A percentile compares a stretch with the other conserved stretches of the same genome.
These are phyloP conservation scores for Psix sp. DNA, from an alignment of 1,140 invertebrate species.

Conservation along the genomic window DNA sequence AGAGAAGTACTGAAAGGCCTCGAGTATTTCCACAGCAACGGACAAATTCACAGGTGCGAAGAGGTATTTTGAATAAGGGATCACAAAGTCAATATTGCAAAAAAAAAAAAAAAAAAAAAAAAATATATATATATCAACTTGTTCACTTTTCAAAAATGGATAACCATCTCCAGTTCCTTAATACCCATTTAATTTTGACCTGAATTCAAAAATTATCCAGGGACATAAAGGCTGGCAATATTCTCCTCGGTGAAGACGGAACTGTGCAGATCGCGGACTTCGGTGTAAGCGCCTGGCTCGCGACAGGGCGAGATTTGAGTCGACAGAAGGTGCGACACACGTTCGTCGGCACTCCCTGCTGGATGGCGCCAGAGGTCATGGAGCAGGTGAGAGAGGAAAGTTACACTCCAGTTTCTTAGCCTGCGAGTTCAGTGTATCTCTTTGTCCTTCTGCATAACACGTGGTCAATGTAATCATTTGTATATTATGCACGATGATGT, in stretches of 20 bases:
- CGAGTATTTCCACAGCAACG: conserved; percentile 99
- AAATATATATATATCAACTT: neutral
- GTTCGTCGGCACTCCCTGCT: conserved; percentile 98
- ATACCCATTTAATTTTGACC: no score
- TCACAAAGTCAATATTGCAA: neutral
- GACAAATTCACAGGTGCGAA: conserved; percentile 94
- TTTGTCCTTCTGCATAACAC: conserved; percentile 45
- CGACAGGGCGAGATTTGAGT: conserved; percentile 92
- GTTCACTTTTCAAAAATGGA: no score
- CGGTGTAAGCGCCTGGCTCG: conserved; percentile 94
- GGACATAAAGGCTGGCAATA: conserved; percentile 99
- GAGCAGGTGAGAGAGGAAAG: conserved; percentile 88
- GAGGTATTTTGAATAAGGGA: conserved; percentile 31
- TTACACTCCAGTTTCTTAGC: conserved; percentile 77
- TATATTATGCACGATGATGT: conserved; percentile 46
- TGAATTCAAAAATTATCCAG: conserved; percentile 81
- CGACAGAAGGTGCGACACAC: conserved; percentile 97
- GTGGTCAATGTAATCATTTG: conserved; percentile 31
- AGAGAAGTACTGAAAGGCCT: conserved; percentile 98
- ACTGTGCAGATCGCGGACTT: conserved; percentile 98
- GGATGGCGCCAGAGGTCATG: conserved; percentile 99
- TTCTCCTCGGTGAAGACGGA: conserved; percentile 98
- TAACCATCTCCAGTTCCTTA: no score
- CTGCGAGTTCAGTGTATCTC: conserved; percentile 70
- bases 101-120: neutral